phyloP scores from a whole-genome alignment of 2,113 vertebrate species.

The Clarias gariepinus region DNA sequence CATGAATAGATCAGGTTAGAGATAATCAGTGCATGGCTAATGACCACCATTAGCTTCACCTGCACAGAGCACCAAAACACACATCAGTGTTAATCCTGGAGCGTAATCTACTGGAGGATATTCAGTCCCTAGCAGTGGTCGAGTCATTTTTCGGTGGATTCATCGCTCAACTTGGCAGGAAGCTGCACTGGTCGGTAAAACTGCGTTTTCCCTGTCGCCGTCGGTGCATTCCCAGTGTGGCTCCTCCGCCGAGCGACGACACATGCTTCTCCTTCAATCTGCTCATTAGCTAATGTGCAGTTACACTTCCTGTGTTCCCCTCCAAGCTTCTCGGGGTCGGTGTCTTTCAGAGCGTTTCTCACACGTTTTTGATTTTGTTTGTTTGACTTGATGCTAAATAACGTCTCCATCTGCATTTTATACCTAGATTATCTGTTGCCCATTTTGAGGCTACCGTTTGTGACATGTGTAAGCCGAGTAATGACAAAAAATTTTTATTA shows the following conservation, averaged over 20 bases:
- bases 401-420: neutral
- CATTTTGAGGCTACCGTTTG: neutral
- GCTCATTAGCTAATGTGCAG: neutral
- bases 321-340: neutral
- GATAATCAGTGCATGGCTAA: neutral
- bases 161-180: slow-evolving; percentile 25
- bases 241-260: neutral
- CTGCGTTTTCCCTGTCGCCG: neutral
- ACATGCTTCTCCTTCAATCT: neutral
- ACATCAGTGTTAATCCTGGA: slow-evolving; percentile 16
- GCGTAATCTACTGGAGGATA: slow-evolving; percentile 41
- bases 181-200: neutral
- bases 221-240: neutral
- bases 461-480: no score
- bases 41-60: neutral
- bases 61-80: neutral
- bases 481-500: no score
- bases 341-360: neutral
- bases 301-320: neutral
- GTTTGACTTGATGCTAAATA: neutral
- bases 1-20: neutral
- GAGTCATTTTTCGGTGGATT: slow-evolving; percentile 31
- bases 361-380: neutral
- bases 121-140: slow-evolving; percentile 29
- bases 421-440: neutral